These are phyloP conservation scores for Sminthurinus aureus DNA, from an alignment of 2,888 invertebrate species.

Conservation along the genomic window DNA sequence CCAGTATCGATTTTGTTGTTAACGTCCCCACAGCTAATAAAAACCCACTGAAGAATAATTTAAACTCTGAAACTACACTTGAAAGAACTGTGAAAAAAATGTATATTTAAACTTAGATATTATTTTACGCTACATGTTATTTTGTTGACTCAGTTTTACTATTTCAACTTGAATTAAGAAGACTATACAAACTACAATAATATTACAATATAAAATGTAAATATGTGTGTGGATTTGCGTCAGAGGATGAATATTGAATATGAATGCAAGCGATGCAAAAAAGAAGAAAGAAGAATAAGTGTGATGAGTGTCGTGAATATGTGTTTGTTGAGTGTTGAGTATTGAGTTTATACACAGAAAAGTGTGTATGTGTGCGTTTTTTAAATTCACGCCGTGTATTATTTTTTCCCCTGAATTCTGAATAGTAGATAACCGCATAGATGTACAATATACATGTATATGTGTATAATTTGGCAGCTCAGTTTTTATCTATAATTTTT, in stretches of 20 bases:
- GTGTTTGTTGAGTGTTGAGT: too few relatives aligned
- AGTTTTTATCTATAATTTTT: background rate
- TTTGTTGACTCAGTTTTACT: background rate
- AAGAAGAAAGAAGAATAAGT: too few relatives aligned
- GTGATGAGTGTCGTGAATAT: too few relatives aligned
- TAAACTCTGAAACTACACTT: constrained; percentile 55
- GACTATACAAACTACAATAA: background rate
- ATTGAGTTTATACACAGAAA: background rate
- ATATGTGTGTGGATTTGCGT: background rate
- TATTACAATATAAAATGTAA: background rate
- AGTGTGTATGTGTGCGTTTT: background rate
- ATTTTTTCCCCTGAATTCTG: background rate
- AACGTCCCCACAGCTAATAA: constrained; percentile 53
- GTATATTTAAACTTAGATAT: constrained; percentile 49
- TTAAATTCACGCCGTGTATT: background rate
- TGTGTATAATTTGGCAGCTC: background rate
- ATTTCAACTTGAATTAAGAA: background rate
- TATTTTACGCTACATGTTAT: background rate
- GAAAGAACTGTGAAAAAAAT: constrained; percentile 59
- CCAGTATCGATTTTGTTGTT: constrained; percentile 56
- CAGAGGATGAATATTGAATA: background rate
- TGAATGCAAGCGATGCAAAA: too few relatives aligned
- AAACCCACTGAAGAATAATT: constrained; percentile 55
- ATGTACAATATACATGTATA: too few relatives aligned
- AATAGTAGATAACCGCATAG: background rate